These are phyloP conservation scores for Caenorhabditis angaria DNA, from an alignment of 2,888 invertebrate species.

Conservation along the genomic window DNA sequence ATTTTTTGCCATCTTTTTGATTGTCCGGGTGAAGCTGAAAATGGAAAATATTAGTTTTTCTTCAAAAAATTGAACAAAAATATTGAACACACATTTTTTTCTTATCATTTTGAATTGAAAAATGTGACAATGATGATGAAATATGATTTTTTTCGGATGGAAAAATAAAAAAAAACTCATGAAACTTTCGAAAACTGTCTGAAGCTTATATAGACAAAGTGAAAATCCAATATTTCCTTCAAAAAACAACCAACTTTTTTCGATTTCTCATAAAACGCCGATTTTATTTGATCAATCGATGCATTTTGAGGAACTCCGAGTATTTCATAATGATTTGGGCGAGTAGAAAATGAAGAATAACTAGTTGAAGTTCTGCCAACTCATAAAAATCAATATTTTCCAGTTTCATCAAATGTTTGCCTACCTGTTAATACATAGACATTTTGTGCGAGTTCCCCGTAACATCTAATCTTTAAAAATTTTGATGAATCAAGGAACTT, in stretches of 20 bases:
- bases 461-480: neutral
- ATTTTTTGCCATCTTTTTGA: constrained; percentile 25
- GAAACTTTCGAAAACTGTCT: too few relatives aligned
- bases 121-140: too few relatives aligned
- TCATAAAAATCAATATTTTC: too few relatives aligned
- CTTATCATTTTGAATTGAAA: too few relatives aligned
- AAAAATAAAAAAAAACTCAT: neutral
- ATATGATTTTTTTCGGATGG: too few relatives aligned
- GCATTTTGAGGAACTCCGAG: constrained; percentile 58
- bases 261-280: constrained; percentile 65
- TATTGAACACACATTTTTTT: neutral
- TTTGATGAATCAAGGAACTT: neutral
- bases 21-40: constrained; percentile 65
- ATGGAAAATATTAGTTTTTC: neutral
- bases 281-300: constrained; percentile 58
- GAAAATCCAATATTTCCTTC: too few relatives aligned
- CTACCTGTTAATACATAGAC: neutral
- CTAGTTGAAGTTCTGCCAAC: too few relatives aligned
- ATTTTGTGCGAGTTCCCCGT: neutral
- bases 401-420: too few relatives aligned
- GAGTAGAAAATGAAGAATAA: neutral
- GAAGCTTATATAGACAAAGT: too few relatives aligned
- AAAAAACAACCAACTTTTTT: constrained; percentile 55
- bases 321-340: constrained; percentile 46
- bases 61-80: constrained; percentile 1